A percentile compares a stretch with the other conserved stretches of the same genome.
phyloP scores from a whole-genome alignment of 2,888 invertebrate genomes.

The Globia sparganii region DNA sequence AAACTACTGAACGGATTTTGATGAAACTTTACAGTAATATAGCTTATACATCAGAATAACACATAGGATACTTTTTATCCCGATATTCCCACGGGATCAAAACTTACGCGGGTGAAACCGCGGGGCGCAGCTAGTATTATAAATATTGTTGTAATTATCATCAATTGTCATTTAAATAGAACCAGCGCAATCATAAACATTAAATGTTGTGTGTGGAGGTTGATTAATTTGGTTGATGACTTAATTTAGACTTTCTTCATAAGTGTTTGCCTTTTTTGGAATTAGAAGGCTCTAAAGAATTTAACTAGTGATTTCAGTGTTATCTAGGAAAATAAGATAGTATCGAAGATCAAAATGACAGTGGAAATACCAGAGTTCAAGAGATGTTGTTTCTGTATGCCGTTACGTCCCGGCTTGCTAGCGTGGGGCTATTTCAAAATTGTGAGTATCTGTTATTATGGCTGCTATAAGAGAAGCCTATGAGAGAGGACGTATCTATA shows the following conservation, averaged over 20 bases:
- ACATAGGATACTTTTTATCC: too few relatives aligned
- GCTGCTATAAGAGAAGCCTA: too few relatives aligned
- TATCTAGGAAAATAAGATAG: not conserved
- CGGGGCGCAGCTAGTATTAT: too few relatives aligned
- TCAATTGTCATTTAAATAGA: not conserved
- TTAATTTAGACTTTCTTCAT: not conserved
- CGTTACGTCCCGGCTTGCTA: slow-evolving; percentile 57
- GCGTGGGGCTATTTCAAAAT: slow-evolving; percentile 59
- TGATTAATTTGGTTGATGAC: not conserved
- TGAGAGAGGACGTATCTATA: not conserved
- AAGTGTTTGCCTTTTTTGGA: not conserved
- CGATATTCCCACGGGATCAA: too few relatives aligned
- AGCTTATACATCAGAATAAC: too few relatives aligned
- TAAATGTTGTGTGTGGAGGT: not conserved
- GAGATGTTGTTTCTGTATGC: slow-evolving; percentile 61
- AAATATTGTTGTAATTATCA: not conserved
- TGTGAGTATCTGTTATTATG: slow-evolving; percentile 60
- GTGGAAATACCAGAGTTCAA: slow-evolving; percentile 38
- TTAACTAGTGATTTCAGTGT: not conserved
- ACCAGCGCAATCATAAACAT: not conserved
- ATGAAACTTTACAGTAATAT: too few relatives aligned
- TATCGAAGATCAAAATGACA: slow-evolving; percentile 35
- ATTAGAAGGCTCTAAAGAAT: not conserved
- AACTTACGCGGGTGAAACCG: too few relatives aligned
- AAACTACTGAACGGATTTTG: too few relatives aligned